Evolutionary conservation across 2,113 vertebrate species (phyloP).

Genomic region (Saccopteryx bilineata): DNA sequence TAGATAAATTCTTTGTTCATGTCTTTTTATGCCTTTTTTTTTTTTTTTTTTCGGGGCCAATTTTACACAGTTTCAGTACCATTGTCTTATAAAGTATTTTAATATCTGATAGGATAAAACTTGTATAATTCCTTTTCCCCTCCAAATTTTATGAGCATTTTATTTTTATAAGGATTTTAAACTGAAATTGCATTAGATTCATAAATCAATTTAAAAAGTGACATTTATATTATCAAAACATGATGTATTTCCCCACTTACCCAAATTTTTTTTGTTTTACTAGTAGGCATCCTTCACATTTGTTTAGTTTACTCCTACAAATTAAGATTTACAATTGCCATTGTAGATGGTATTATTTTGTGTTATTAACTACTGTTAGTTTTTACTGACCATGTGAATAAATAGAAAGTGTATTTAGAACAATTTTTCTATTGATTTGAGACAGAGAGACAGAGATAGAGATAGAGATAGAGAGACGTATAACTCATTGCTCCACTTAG

Average conservation of each 20-base stretch:
- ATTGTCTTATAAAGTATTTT: neutral
- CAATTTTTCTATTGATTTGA: no score
- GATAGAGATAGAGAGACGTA: no score
- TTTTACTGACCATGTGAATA: neutral
- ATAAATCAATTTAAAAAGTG: neutral
- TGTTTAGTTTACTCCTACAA: neutral
- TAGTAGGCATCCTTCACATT: neutral
- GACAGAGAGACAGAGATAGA: no score
- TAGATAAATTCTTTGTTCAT: neutral
- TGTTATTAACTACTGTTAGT: neutral
- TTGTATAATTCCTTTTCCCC: neutral
- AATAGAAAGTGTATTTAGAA: neutral
- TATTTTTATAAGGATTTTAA: slow-evolving; percentile 32
- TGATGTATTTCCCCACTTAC: neutral
- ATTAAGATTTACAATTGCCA: neutral
- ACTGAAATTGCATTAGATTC: neutral
- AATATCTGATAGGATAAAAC: neutral
- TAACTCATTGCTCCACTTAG: no score
- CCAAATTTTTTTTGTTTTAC: slow-evolving; percentile 7
- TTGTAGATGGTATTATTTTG: neutral
- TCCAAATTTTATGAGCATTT: neutral
- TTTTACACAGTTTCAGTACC: neutral
- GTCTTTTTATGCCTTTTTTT: neutral
- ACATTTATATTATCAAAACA: neutral
- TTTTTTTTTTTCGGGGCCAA: neutral